A percentile compares a stretch with the other conserved stretches of the same genome.
These are phyloP conservation scores for Epinotia nisella DNA, from an alignment of 2,888 invertebrate species.

Conservation along the genomic window DNA sequence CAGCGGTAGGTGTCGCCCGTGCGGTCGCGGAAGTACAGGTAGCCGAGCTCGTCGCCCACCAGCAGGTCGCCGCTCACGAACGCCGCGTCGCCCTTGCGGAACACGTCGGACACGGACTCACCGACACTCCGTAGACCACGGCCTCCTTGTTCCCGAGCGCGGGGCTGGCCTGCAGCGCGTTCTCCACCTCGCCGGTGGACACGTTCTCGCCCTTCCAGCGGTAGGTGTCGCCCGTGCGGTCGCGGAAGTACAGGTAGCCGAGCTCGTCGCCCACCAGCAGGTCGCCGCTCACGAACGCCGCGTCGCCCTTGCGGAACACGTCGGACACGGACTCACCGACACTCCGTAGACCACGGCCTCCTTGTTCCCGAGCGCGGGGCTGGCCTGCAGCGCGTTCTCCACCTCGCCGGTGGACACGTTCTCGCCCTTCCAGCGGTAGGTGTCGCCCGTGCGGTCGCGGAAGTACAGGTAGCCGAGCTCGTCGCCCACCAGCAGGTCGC, in stretches of 20 bases:
- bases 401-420: constrained; percentile 98
- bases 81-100: constrained; percentile 93
- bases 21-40: constrained; percentile 96
- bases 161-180: constrained; percentile 92
- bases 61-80: constrained; percentile 97
- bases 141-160: constrained; percentile 90
- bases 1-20: constrained; percentile 94
- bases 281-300: constrained; percentile 96
- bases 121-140: constrained; percentile 96
- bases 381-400: constrained; percentile 94
- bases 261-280: constrained; percentile 94
- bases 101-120: too few relatives aligned
- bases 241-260: constrained; percentile 97
- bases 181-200: constrained; percentile 97
- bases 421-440: constrained; percentile 97
- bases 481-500: constrained; percentile 95
- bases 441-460: constrained; percentile 95
- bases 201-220: constrained; percentile 99
- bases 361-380: constrained; percentile 89
- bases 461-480: constrained; percentile 97
- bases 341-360: constrained; percentile 97
- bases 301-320: too few relatives aligned
- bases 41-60: constrained; percentile 95
- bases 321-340: constrained; percentile 89
- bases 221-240: constrained; percentile 94